Evolutionary conservation across 1,140 invertebrate species (phyloP), one percentile per base, ranked within the genome.

Genomic region (Papilio xuthus): DNA sequence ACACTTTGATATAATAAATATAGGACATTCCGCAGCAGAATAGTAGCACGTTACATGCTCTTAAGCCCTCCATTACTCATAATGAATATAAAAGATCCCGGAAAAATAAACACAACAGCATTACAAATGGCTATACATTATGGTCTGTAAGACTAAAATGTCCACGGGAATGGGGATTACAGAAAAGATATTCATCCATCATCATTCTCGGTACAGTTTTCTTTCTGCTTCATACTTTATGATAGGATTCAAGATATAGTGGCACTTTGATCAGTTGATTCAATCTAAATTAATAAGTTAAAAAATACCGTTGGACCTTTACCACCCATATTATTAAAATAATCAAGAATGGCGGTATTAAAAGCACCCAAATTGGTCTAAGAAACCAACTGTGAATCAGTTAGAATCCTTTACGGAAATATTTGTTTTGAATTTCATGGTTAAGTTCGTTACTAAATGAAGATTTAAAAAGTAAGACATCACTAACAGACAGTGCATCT

Each of bases 91-190:
- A 75, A 75, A 75, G 72, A 75, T 75, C 72, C 47, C 26, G 72
- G 44, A 75, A 75, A 75, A 74, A 74, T 74, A 74, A 74, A 74
- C 72, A 74, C 72, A 75, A 75, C 72, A 75, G 72, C 72, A 73
- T 73, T 53, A 75, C 72, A 75, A 75, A 75, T 75, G 72, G 72
- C 72, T 53, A 75, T 75, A 75, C 72, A 75, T 75, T 75, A 75
- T 75, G 72, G 23, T 26, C 47, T 75, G 72, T 56, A 75, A 28
- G 72, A 75, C 72, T 53, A 74, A 60, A 74, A 53, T 74, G 72
- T 74, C 72, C 72, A 74, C 72, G 72, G 23, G 42, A 50, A 73
- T 47, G 41, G 71, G 72, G 72, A 74, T 74, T 74, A 74, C 72
- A 53, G 72, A 74, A 74, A 56, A 47, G 44, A 74, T 74, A 74